Evolutionary conservation across 2,888 invertebrate species (phyloP).

Genomic region (Dione vanillae): DNA sequence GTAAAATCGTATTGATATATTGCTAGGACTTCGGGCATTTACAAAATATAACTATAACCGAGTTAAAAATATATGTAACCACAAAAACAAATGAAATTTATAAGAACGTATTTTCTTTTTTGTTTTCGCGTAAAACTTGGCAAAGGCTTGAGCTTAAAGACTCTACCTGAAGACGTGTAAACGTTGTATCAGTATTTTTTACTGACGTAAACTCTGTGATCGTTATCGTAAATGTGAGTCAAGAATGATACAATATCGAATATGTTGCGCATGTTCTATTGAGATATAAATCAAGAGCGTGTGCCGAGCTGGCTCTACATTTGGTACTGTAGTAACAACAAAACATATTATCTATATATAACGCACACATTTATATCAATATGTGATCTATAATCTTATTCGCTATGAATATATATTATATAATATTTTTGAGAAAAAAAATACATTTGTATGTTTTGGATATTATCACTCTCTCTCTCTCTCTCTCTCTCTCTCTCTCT

Average conservation of each 20-base stretch:
- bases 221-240: conserved; percentile 1
- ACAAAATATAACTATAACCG: background rate
- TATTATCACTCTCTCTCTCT: no score
- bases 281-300: conserved; percentile 16
- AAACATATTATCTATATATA: background rate
- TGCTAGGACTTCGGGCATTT: conserved; percentile 12
- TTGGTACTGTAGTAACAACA: conserved; percentile 1
- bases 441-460: no score
- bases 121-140: background rate
- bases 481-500: no score
- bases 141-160: background rate
- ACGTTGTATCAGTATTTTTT: background rate
- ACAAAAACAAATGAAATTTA: background rate
- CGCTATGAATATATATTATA: no score
- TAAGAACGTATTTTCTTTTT: background rate
- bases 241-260: conserved; percentile 4
- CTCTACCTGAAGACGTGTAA: background rate
- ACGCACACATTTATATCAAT: background rate
- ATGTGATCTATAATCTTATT: no score
- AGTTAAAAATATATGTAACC: background rate
- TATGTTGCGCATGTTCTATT: conserved; percentile 8
- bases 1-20: conserved; percentile 19
- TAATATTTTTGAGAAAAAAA: no score
- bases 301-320: conserved; percentile 11
- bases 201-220: background rate